Conservation (phyloP, 2,888 invertebrate genomes). For the Apoderus coryli region DNA sequence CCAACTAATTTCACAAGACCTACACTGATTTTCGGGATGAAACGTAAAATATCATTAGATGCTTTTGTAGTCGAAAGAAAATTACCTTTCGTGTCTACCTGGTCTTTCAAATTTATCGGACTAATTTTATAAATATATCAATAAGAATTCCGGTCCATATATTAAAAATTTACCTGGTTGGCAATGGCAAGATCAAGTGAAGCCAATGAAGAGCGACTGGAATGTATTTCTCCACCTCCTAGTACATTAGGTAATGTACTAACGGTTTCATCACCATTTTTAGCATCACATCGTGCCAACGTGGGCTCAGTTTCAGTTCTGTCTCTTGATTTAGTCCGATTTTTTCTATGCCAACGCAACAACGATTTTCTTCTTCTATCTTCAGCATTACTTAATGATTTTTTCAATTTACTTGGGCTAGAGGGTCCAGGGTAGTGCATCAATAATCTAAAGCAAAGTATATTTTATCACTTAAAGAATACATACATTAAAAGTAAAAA, state of each 20-base stretch:
- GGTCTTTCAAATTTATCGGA: not conserved
- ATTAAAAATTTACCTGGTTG: no score
- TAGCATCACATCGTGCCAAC: conserved; percentile 11
- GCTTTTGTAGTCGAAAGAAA: no score
- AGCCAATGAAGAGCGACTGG: conserved; percentile 44
- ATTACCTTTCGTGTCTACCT: no score
- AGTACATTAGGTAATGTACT: conserved; percentile 10
- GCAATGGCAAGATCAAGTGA: conserved; percentile 42
- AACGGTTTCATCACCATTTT: conserved; percentile 7
- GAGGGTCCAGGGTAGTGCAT: conserved; percentile 19
- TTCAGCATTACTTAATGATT: conserved; percentile 74
- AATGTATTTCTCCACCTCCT: conserved; percentile 33
- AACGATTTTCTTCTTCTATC: conserved; percentile 80
- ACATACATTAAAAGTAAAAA: no score
- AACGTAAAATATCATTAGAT: no score
- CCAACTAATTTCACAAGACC: no score
- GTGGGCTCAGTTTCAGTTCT: conserved; percentile 36
- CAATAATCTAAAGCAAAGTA: conserved; percentile 19
- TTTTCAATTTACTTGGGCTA: conserved; percentile 46
- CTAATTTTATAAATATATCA: no score
- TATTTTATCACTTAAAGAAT: no score
- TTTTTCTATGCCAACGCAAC: conserved; percentile 74
- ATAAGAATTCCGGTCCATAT: no score
- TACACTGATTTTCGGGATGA: no score
- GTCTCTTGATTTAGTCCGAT: conserved; percentile 51